Base-by-base conservation (phyloP, 2,888 invertebrate genomes). In the Tenthredo distinguenda region DNA sequence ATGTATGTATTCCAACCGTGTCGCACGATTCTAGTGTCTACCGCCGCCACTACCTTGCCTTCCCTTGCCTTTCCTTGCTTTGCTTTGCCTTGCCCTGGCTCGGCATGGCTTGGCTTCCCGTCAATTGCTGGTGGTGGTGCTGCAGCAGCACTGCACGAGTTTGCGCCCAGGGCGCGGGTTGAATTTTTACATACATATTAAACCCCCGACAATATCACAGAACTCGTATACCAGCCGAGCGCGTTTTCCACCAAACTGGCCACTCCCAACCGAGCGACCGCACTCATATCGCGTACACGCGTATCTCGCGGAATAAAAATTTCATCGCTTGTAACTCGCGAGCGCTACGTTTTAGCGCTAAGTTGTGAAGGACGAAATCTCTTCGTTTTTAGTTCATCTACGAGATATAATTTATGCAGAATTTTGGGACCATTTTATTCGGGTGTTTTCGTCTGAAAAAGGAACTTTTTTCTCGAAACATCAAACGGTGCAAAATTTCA, bases 1-100 rank as follows among this genome's bases (percentile, higher is more conserved):
- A 91, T 90, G 91, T 74, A 74, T 74, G 72, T 90, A 88, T 91
- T 91, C 90, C 90, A 91, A 89, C 89, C 89, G 88, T 90, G 91
- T 91, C 89, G 89, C 72, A 43, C 72, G 72, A 84, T 88, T 87
- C 88, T 87, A 85, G 85, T 85, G 62, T 62, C 83, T 85, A 72
- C 58, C 81, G 21, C 58, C 40, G 81, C 40, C 58, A 21, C 81
- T 62, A 37, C 58, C 62, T 50, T 47, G 55, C 74, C 31, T 58
- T 34, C 21, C 18, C 47, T 50, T 47, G 43, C n/a, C 37, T 71
- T 71, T 37, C 26, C 40, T 50, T 55, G n/a, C 50, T n/a, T 62
- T 21, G 9, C 9, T 26, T 62, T 26, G 10, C 1, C 62, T 21
- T 21, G 55, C 5, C 55, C n/a, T 55, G 55, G 18, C n/a, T 55